Conservation (phyloP, 2,888 invertebrate genomes). For the Conops quadrifasciatus region DNA sequence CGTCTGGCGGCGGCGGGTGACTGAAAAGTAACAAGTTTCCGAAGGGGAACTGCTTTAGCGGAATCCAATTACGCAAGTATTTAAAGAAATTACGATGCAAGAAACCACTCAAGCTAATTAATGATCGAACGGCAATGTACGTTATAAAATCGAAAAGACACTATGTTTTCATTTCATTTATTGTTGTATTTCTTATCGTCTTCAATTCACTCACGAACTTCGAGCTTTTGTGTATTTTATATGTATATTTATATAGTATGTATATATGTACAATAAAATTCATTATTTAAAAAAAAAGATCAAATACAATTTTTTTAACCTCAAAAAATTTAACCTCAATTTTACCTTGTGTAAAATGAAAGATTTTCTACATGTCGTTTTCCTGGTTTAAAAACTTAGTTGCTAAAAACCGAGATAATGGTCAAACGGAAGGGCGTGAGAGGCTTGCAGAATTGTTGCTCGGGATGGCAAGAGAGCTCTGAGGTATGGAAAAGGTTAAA, state of each 20-base stretch:
- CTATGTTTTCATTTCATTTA: neutral
- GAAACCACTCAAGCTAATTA: too few relatives aligned
- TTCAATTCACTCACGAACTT: conserved; percentile 16
- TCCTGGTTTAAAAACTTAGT: conserved; percentile 21
- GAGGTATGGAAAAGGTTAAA: neutral
- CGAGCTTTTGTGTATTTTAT: neutral
- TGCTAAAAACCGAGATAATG: conserved; percentile 15
- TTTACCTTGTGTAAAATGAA: conserved; percentile 27
- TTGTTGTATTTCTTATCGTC: conserved; percentile 2
- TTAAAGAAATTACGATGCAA: neutral
- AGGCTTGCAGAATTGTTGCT: too few relatives aligned
- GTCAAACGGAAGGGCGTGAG: neutral
- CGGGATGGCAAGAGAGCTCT: neutral
- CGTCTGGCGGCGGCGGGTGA: neutral
- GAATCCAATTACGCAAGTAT: conserved; percentile 14
- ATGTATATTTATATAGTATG: conserved; percentile 16
- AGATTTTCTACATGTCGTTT: conserved; percentile 13
- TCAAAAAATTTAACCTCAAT: too few relatives aligned
- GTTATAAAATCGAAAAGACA: neutral
- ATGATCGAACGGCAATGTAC: neutral
- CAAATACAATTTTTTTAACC: too few relatives aligned
- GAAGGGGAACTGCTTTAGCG: conserved; percentile 14
- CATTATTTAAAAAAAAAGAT: neutral
- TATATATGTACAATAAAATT: conserved; percentile 9
- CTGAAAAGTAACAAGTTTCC: conserved; percentile 6